Evolutionary conservation across 1,140 invertebrate species (phyloP).

Genomic region (Cydia strobilella): DNA sequence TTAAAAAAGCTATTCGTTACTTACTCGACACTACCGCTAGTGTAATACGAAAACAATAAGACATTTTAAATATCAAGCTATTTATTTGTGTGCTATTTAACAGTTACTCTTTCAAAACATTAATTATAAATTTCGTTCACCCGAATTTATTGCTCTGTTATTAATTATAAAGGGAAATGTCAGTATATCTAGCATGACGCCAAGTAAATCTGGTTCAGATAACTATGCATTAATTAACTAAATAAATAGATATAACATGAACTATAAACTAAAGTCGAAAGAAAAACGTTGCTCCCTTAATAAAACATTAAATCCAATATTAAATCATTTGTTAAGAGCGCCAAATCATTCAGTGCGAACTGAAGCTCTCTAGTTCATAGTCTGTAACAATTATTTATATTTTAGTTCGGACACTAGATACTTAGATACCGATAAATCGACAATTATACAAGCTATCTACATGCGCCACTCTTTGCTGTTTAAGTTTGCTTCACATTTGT

Average conservation of each 20-base stretch:
- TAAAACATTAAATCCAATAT: slow-evolving; percentile 51
- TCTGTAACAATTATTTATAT: slow-evolving; percentile 50
- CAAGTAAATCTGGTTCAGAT: slow-evolving; percentile 27
- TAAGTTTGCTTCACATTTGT: not conserved
- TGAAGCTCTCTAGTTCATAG: slow-evolving; percentile 48
- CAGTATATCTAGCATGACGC: slow-evolving; percentile 22
- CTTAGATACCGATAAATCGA: slow-evolving; percentile 43
- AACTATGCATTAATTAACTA: slow-evolving; percentile 54
- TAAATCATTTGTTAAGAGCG: slow-evolving; percentile 57
- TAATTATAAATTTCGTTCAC: slow-evolving; percentile 29
- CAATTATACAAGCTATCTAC: slow-evolving; percentile 79
- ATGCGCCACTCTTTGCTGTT: slow-evolving; percentile 67
- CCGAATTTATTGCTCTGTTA: slow-evolving; percentile 34
- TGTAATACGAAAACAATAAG: slow-evolving; percentile 60
- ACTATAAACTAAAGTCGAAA: slow-evolving; percentile 70
- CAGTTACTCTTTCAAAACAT: slow-evolving; percentile 33
- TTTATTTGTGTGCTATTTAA: slow-evolving; percentile 58
- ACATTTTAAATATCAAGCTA: slow-evolving; percentile 51
- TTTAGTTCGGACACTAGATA: slow-evolving; percentile 71
- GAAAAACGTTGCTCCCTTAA: slow-evolving; percentile 54
- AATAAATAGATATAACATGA: slow-evolving; percentile 69
- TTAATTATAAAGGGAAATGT: slow-evolving; percentile 19
- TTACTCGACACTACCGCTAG: slow-evolving; percentile 65
- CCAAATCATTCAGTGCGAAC: slow-evolving; percentile 52
- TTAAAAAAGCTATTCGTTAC: slow-evolving; percentile 75